A percentile compares a stretch with the other conserved stretches of the same genome.
Evolutionary conservation across 2,113 vertebrate species (phyloP).

Genomic region (Dunckerocampus dactyliophorus): DNA sequence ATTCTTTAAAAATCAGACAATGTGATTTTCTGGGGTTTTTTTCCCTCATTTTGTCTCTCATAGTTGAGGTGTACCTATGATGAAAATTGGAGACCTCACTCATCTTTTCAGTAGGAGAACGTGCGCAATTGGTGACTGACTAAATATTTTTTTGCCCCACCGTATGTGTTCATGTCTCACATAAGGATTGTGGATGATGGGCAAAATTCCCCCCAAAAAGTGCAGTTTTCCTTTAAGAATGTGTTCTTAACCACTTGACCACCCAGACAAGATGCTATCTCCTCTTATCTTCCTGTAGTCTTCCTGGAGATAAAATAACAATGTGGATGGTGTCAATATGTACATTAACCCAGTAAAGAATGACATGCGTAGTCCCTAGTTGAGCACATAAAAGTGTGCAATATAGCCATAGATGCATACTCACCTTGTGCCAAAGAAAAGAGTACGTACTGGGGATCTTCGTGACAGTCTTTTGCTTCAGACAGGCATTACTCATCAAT

Average conservation of each 20-base stretch:
- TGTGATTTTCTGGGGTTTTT: no score
- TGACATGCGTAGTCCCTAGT: not conserved
- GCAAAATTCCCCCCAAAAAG: no score
- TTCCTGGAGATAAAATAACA: constrained; percentile 8
- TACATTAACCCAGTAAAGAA: not conserved
- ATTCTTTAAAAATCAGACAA: no score
- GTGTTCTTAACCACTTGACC: not conserved
- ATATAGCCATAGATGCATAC: not conserved
- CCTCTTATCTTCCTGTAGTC: constrained; percentile 17
- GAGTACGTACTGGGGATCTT: not conserved
- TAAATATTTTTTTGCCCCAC: no score
- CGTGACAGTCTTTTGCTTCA: constrained; percentile 4
- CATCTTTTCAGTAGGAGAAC: no score
- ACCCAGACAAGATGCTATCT: constrained; percentile 6
- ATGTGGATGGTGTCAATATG: not conserved
- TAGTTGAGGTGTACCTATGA: no score
- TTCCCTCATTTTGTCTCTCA: no score
- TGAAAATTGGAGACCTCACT: no score
- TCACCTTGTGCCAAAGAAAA: not conserved
- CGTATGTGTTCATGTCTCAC: no score
- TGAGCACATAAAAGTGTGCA: not conserved
- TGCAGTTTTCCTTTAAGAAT: no score
- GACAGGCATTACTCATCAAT: constrained; percentile 26
- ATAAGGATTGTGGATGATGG: no score
- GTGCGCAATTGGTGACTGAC: no score